phyloP scores from a whole-genome alignment of 2,113 vertebrate species.

The Leptodactylus fuscus region DNA sequence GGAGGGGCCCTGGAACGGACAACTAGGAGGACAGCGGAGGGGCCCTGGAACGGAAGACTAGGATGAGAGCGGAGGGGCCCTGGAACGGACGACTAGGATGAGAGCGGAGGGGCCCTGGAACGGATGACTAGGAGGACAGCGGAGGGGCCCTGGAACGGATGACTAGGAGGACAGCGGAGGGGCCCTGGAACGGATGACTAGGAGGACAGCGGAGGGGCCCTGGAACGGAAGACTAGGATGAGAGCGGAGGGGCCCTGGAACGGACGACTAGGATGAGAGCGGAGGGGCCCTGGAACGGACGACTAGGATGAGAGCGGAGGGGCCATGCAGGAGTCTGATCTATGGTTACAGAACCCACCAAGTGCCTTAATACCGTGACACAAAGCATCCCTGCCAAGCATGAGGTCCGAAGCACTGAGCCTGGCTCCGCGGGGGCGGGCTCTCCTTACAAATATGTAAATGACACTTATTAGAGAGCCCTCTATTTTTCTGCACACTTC shows the following conservation, averaged over 20 bases:
- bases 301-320: too few relatives aligned
- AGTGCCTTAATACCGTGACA: slow-evolving; percentile 18
- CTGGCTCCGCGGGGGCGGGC: background rate
- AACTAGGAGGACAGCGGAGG: slow-evolving; percentile 63
- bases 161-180: background rate
- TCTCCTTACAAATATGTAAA: slow-evolving; percentile 30
- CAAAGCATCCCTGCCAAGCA: background rate
- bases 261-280: background rate
- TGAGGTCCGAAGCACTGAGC: background rate
- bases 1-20: slow-evolving; percentile 77
- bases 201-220: slow-evolving; percentile 82
- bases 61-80: background rate
- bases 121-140: slow-evolving; percentile 68
- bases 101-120: slow-evolving; percentile 79
- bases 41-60: too few relatives aligned
- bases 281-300: background rate
- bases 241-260: background rate
- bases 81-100: too few relatives aligned
- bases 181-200: too few relatives aligned
- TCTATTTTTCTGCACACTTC: slow-evolving; percentile 49
- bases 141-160: too few relatives aligned
- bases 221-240: slow-evolving; percentile 70
- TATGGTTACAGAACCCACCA: background rate
- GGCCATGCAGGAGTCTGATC: too few relatives aligned
- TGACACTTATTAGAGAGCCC: slow-evolving; percentile 19